phyloP scores from a whole-genome alignment of 2,888 invertebrate species.

The Callimorpha dominula region DNA sequence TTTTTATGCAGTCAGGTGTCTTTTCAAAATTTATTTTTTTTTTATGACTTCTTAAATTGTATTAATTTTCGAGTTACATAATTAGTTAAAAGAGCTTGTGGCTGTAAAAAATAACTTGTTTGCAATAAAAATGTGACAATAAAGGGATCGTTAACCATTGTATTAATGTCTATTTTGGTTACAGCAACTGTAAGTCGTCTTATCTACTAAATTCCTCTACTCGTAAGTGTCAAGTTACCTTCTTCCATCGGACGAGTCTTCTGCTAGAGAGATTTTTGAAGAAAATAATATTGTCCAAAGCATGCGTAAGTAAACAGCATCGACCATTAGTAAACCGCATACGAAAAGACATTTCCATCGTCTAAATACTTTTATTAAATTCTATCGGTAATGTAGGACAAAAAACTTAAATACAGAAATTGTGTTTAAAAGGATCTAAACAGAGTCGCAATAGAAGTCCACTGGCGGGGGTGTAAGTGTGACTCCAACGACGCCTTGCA shows the following conservation, averaged over 20 bases:
- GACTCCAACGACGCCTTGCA: slow-evolving; percentile 91
- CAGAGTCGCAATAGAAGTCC: slow-evolving; percentile 66
- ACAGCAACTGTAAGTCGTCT: neutral
- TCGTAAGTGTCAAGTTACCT: neutral
- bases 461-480: slow-evolving; percentile 90
- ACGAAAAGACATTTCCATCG: neutral
- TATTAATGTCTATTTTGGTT: neutral
- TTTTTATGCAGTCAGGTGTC: neutral
- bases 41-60: too few species aligned
- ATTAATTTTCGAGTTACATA: neutral
- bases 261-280: neutral
- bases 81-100: neutral
- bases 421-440: slow-evolving; percentile 37
- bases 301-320: neutral
- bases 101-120: neutral
- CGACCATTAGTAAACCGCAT: neutral
- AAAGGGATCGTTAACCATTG: neutral
- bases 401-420: neutral
- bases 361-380: slow-evolving; percentile 6
- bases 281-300: neutral
- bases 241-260: neutral
- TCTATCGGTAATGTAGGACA: neutral
- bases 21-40: too few species aligned
- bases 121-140: neutral
- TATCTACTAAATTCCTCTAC: neutral